A percentile compares a stretch with the other conserved stretches of the same genome.
Evolutionary conservation across 2,113 vertebrate genomes (phyloP).

Genomic region (Oncorhynchus masou): DNA sequence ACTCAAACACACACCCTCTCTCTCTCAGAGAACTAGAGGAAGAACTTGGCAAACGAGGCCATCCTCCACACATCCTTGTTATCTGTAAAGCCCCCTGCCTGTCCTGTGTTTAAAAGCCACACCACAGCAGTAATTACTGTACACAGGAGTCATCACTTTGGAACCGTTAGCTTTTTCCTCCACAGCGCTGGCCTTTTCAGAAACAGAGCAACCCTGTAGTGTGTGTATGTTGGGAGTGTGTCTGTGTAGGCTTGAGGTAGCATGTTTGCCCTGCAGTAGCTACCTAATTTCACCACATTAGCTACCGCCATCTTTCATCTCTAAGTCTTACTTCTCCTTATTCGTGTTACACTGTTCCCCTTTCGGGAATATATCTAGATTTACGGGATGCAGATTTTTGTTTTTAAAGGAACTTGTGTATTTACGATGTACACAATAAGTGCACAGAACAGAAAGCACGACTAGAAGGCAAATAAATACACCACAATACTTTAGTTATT

Average conservation of each 20-base stretch:
- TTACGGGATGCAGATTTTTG: background rate
- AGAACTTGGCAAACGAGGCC: background rate
- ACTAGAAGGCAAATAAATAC: too few relatives aligned
- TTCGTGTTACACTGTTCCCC: background rate
- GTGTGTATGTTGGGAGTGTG: background rate
- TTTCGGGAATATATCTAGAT: background rate
- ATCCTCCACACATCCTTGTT: background rate
- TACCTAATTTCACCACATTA: background rate
- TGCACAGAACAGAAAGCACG: too few relatives aligned
- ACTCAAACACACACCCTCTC: background rate
- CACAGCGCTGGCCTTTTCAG: background rate
- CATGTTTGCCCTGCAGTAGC: background rate
- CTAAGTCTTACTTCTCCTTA: background rate
- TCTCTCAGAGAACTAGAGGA: background rate
- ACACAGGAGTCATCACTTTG: conserved; percentile 10
- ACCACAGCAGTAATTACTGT: background rate
- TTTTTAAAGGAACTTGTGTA: too few relatives aligned
- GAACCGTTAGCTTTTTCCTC: background rate
- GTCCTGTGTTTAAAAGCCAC: background rate
- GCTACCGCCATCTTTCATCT: background rate
- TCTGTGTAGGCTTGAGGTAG: too few relatives aligned
- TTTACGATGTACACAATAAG: background rate
- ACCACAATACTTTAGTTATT: too few relatives aligned
- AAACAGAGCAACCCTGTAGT: background rate
- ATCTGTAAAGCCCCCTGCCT: background rate